Conservation (phyloP, 2,888 invertebrate genomes). For the Halocaridina rubra region DNA sequence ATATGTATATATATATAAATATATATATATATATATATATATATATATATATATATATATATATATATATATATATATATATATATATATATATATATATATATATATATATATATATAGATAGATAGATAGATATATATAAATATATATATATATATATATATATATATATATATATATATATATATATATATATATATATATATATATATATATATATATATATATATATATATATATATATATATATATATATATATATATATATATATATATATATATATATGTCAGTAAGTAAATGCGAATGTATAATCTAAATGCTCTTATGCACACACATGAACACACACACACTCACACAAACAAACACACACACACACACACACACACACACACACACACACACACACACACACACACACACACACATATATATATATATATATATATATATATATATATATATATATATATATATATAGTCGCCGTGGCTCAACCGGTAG, state of each 20-base stretch:
- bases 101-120: neutral
- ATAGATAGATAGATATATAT: neutral
- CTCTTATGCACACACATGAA: neutral
- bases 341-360: neutral
- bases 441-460: neutral
- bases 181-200: neutral
- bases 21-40: no score
- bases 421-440: neutral
- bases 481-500: no score
- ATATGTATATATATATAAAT: no score
- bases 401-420: neutral
- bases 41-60: no score
- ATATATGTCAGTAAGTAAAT: neutral
- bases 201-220: neutral
- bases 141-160: neutral
- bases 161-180: constrained; percentile 1
- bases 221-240: neutral
- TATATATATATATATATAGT: no score
- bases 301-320: neutral
- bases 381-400: constrained; percentile 24
- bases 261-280: neutral
- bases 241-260: neutral
- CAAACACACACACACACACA: no score
- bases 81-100: no score
- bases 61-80: no score